These are phyloP conservation scores for Pseudotriccus pelzelni DNA, from an alignment of 2,797 vertebrate genomes.

Conservation along the genomic window DNA sequence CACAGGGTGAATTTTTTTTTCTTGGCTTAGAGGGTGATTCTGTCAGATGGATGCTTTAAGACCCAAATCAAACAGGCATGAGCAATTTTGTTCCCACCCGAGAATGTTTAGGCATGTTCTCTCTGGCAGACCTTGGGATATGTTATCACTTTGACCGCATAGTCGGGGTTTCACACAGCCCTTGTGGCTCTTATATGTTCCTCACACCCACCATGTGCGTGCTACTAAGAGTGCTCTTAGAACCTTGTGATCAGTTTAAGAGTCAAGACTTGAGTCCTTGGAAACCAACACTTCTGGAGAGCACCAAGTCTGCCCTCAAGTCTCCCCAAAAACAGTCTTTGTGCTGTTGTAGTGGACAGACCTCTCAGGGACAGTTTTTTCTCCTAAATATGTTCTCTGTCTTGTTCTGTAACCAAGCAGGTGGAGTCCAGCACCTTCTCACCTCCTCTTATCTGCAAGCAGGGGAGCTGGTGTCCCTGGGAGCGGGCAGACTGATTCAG, in stretches of 20 bases:
- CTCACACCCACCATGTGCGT: rapidly evolving
- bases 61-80: not conserved
- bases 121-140: not conserved
- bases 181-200: not conserved
- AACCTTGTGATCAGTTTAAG: not conserved
- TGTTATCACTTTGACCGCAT: rapidly evolving
- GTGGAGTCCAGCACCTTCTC: not conserved
- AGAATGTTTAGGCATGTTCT: not conserved
- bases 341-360: not conserved
- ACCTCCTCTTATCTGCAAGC: not conserved
- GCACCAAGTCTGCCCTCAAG: not conserved
- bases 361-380: not conserved
- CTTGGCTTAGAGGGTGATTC: not conserved
- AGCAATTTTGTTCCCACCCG: not conserved
- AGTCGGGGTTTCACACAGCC: not conserved
- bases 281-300: not conserved
- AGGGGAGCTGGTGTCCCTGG: not conserved
- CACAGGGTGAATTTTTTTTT: not conserved
- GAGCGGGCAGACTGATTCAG: not conserved
- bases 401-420: not conserved
- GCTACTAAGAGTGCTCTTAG: not conserved
- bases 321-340: not conserved
- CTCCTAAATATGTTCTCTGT: not conserved
- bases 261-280: not conserved
- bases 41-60: not conserved